A percentile compares a stretch with the other conserved stretches of the same genome.
Conservation (phyloP, 2,888 invertebrate species). For the Anorthoa munda region DNA sequence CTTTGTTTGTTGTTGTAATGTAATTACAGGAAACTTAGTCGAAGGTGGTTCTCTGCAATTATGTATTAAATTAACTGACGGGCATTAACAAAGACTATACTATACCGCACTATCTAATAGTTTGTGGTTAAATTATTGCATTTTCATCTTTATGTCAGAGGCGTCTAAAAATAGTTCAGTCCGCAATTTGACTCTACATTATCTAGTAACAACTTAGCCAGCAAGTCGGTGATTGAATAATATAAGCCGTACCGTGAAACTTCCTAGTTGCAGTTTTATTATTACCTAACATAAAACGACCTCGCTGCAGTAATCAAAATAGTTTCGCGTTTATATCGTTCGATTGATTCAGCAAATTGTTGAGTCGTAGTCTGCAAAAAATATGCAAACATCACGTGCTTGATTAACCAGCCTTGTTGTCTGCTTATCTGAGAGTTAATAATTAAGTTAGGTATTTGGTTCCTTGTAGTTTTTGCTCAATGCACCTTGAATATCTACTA, state of each 20-base stretch:
- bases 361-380: slow-evolving; percentile 61
- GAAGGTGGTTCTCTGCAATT: slow-evolving; percentile 50
- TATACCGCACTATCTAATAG: neutral
- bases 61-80: slow-evolving; percentile 39
- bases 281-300: slow-evolving; percentile 58
- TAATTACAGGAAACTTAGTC: slow-evolving; percentile 54
- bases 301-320: slow-evolving; percentile 66
- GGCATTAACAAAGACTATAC: slow-evolving; percentile 30
- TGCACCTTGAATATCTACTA: slow-evolving; percentile 69
- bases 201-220: neutral
- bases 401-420: slow-evolving; percentile 2
- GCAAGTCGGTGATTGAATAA: slow-evolving; percentile 22
- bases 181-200: neutral
- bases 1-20: slow-evolving; percentile 46
- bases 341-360: slow-evolving; percentile 60
- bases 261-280: slow-evolving; percentile 57
- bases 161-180: neutral
- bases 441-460: slow-evolving; percentile 21
- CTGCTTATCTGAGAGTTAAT: slow-evolving; percentile 10
- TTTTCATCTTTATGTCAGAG: slow-evolving; percentile 5
- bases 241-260: slow-evolving; percentile 32
- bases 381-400: slow-evolving; percentile 68
- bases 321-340: slow-evolving; percentile 57
- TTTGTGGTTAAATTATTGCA: slow-evolving; percentile 12
- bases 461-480: slow-evolving; percentile 45